Evolutionary conservation across 1,140 invertebrate genomes (phyloP).

Genomic region (Lerema accius): DNA sequence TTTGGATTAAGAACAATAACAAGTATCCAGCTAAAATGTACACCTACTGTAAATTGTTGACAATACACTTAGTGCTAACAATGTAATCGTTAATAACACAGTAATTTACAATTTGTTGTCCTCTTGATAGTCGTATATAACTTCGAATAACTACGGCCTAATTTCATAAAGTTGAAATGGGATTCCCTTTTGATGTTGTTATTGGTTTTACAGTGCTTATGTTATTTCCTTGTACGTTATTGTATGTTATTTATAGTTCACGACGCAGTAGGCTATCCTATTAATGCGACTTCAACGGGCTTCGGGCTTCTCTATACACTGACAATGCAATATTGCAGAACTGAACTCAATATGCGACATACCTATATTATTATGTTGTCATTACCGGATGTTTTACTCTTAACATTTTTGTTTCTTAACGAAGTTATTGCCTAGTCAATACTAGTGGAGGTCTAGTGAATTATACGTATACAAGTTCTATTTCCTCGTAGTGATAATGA

Average conservation of each 20-base stretch:
- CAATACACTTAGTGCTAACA: background rate
- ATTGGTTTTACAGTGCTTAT: background rate
- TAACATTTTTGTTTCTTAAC: no score
- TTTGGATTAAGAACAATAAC: no score
- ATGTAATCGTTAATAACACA: background rate
- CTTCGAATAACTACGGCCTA: background rate
- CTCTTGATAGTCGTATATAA: background rate
- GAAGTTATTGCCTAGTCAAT: no score
- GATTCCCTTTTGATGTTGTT: background rate
- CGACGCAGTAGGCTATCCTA: conserved; percentile 20
- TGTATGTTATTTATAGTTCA: conserved; percentile 24
- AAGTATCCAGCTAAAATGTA: no score
- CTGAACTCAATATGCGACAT: background rate
- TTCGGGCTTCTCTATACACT: conserved; percentile 19
- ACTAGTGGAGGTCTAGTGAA: no score
- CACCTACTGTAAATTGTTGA: background rate
- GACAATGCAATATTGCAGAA: background rate
- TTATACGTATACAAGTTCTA: no score
- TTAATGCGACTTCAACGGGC: conserved; percentile 26
- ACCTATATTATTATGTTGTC: no score
- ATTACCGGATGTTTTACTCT: no score
- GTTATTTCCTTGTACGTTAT: conserved; percentile 5
- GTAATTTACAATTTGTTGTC: background rate
- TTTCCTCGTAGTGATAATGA: no score
- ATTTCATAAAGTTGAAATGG: background rate